Conservation (phyloP, 2,797 vertebrate genomes). For the Eurystomus glaucurus region DNA sequence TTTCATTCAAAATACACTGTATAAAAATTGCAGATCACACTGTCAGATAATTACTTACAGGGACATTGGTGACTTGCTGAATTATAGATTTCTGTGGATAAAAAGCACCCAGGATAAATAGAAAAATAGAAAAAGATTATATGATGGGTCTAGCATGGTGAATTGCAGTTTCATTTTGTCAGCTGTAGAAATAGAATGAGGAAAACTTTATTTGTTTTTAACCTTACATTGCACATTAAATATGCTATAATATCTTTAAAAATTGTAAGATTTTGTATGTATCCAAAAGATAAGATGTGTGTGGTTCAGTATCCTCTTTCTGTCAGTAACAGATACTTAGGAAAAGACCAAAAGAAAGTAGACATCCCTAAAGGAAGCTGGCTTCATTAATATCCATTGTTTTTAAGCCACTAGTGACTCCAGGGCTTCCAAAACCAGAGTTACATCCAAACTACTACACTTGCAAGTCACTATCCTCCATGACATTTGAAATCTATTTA, state of each 20-base stretch:
- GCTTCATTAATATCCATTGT: neutral
- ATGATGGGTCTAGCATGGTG: neutral
- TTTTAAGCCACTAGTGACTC: neutral
- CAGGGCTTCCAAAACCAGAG: neutral
- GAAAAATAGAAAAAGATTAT: neutral
- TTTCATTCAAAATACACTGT: neutral
- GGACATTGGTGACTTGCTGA: neutral
- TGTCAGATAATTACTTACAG: neutral
- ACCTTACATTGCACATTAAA: neutral
- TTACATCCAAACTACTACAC: neutral
- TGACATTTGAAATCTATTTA: neutral
- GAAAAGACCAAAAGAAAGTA: neutral
- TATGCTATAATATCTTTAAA: neutral
- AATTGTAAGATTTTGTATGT: neutral
- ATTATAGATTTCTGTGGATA: neutral
- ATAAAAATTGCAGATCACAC: neutral
- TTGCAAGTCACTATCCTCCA: neutral
- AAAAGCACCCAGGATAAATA: neutral
- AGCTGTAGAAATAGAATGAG: neutral
- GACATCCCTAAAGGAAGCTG: neutral
- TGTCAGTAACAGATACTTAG: neutral
- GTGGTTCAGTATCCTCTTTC: neutral
- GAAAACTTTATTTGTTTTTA: neutral
- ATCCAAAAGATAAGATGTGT: neutral
- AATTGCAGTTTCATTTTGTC: neutral